Evolutionary conservation across 2,113 vertebrate species (phyloP).

Genomic region (Ciconia boyciana): DNA sequence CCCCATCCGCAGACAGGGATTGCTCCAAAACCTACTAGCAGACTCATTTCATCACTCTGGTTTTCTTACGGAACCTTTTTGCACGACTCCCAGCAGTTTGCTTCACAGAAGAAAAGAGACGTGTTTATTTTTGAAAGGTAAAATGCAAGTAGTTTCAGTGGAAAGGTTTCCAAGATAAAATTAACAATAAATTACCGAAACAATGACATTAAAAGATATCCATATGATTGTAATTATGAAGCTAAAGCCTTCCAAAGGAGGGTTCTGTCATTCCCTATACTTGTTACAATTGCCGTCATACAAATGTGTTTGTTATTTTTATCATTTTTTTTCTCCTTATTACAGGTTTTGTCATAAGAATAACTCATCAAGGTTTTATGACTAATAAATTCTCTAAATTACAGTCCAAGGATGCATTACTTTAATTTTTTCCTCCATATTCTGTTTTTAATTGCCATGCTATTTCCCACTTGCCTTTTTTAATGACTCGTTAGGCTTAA

Average conservation of each 20-base stretch:
- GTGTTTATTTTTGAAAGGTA: neutral
- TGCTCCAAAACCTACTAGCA: neutral
- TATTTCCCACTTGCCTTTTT: conserved; percentile 52
- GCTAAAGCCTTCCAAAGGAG: neutral
- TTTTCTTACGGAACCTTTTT: neutral
- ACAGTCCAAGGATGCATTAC: conserved; percentile 57
- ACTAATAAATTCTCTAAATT: conserved; percentile 67
- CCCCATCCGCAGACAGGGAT: neutral
- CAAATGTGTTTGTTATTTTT: conserved; percentile 35
- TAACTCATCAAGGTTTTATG: conserved; percentile 64
- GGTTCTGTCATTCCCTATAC: conserved; percentile 9
- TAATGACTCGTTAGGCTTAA: conserved; percentile 61
- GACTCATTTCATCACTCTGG: neutral
- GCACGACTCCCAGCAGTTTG: neutral
- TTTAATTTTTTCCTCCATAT: conserved; percentile 52
- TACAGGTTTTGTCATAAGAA: conserved; percentile 59
- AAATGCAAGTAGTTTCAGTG: neutral
- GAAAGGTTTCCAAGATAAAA: conserved; percentile 22
- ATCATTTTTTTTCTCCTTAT: neutral
- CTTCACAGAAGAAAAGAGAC: neutral
- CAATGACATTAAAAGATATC: neutral
- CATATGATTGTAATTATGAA: conserved; percentile 11
- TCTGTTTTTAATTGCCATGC: conserved; percentile 53
- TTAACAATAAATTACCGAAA: neutral
- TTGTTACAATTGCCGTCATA: conserved; percentile 24